These are phyloP conservation scores for Ceriagrion tenellum DNA, from an alignment of 2,888 invertebrate genomes.

Conservation along the genomic window DNA sequence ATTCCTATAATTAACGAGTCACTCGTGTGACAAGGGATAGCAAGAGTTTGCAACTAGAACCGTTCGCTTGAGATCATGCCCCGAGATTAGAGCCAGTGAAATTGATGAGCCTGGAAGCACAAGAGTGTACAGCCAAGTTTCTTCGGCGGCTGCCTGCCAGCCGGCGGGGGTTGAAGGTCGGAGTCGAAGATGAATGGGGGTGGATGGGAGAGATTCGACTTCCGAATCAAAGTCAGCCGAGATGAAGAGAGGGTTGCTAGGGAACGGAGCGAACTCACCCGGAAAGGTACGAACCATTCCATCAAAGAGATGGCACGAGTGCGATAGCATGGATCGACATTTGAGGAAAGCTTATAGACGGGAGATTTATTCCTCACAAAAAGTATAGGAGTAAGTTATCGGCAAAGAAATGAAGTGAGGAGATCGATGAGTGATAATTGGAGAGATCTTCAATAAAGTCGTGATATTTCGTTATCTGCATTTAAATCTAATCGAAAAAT, in stretches of 20 bases:
- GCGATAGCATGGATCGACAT: neutral
- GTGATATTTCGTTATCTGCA: too few relatives aligned
- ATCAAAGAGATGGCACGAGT: neutral
- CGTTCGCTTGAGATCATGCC: constrained; percentile 20
- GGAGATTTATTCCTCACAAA: neutral
- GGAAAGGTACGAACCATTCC: neutral
- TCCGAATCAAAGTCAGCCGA: neutral
- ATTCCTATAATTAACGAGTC: neutral
- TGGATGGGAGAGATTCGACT: neutral
- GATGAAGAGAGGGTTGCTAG: neutral
- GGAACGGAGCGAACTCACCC: neutral
- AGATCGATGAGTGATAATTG: too few relatives aligned
- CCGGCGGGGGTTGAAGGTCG: neutral
- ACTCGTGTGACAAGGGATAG: neutral
- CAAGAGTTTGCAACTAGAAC: neutral
- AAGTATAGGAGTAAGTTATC: too few relatives aligned
- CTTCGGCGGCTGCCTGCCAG: neutral
- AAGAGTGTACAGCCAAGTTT: neutral
- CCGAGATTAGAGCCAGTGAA: neutral
- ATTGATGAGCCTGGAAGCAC: neutral
- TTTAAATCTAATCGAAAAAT: too few relatives aligned
- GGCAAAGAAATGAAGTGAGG: too few relatives aligned
- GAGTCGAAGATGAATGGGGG: neutral
- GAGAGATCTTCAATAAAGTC: too few relatives aligned
- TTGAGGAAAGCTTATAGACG: neutral